Conservation (phyloP, 2,113 vertebrate genomes). For the Neoarius graeffei region DNA sequence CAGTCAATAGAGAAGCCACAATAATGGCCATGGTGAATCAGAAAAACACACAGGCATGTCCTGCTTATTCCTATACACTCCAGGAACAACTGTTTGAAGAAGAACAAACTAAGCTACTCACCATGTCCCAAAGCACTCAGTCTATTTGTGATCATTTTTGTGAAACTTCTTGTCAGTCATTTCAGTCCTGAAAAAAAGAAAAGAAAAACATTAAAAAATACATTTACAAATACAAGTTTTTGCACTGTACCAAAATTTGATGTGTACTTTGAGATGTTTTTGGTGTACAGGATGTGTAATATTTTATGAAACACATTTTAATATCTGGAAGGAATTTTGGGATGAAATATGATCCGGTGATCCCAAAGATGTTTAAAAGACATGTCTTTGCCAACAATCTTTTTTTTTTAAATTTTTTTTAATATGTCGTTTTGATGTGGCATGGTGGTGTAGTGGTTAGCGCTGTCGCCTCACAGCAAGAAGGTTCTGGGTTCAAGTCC, state of each 20-base stretch:
- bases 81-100: constrained; percentile 30
- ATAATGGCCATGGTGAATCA: neutral
- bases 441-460: too few relatives aligned
- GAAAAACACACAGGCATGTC: constrained; percentile 7
- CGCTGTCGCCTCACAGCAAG: too few relatives aligned
- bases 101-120: neutral
- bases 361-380: neutral
- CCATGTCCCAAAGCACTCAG: neutral
- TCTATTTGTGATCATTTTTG: neutral
- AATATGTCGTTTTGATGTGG: neutral
- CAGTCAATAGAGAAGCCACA: constrained; percentile 6
- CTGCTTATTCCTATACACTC: neutral
- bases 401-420: neutral
- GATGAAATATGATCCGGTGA: neutral
- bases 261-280: neutral
- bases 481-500: too few relatives aligned
- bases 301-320: neutral
- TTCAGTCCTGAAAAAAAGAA: neutral
- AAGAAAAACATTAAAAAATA: neutral
- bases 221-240: neutral
- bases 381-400: neutral
- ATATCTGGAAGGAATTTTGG: neutral
- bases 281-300: neutral
- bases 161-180: neutral
- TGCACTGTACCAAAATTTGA: neutral